Conservation (phyloP, 2,113 vertebrate species). For the Centropus unirufus region DNA sequence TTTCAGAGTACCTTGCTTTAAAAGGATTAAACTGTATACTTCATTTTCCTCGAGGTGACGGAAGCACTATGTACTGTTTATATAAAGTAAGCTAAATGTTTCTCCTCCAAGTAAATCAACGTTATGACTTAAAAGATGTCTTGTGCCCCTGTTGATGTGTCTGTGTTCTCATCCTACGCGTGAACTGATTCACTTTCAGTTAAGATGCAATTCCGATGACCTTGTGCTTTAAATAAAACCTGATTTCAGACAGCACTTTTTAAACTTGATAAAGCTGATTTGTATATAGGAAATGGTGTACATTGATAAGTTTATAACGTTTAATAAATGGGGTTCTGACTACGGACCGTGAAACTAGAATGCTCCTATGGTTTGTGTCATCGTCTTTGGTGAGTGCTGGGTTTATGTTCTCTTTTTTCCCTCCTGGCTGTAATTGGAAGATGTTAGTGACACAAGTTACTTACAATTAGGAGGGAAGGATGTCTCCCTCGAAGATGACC, state of each 20-base stretch:
- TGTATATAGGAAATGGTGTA: constrained; percentile 67
- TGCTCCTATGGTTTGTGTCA: constrained; percentile 4
- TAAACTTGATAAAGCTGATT: constrained; percentile 55
- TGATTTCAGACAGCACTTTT: constrained; percentile 59
- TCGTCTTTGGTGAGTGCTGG: neutral
- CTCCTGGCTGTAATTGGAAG: neutral
- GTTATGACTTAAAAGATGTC: neutral
- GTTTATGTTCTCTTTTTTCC: neutral
- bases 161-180: neutral
- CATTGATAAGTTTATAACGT: constrained; percentile 68
- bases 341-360: neutral
- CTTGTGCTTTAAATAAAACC: constrained; percentile 46
- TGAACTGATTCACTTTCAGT: constrained; percentile 18
- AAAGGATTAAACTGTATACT: constrained; percentile 11
- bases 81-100: constrained; percentile 8
- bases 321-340: constrained; percentile 67
- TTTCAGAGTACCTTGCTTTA: constrained; percentile 19
- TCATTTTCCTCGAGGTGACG: neutral
- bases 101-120: neutral
- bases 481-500: neutral
- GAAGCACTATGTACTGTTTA: neutral
- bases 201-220: constrained; percentile 7
- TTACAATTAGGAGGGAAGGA: neutral
- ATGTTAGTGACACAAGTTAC: neutral
- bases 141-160: neutral